A percentile compares a stretch with the other conserved stretches of the same genome.
Evolutionary conservation across 2,113 vertebrate species (phyloP).

Genomic region (Charina bottae): DNA sequence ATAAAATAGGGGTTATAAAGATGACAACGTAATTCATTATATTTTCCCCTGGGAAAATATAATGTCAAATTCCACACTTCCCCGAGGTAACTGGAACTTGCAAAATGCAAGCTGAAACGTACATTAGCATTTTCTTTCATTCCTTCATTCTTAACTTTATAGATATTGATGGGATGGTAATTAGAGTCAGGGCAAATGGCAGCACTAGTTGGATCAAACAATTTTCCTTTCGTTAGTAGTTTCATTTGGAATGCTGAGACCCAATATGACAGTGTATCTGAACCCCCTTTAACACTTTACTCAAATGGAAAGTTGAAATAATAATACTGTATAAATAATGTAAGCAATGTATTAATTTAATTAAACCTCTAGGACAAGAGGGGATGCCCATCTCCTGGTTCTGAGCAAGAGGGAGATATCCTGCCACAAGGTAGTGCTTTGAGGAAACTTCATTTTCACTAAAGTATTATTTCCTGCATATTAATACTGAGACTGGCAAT

Average conservation of each 20-base stretch:
- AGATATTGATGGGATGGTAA: conserved; percentile 5
- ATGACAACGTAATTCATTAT: neutral
- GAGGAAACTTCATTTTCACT: neutral
- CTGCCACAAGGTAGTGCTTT: neutral
- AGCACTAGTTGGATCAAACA: conserved; percentile 15
- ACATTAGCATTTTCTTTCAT: conserved; percentile 4
- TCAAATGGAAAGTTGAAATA: conserved; percentile 27
- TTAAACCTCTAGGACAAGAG: conserved; percentile 1
- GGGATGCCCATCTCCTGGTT: neutral
- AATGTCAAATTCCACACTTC: neutral
- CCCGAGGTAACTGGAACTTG: neutral
- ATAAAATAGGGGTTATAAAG: neutral
- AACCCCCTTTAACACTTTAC: conserved; percentile 20
- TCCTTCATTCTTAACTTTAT: conserved; percentile 34
- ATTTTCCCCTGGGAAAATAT: neutral
- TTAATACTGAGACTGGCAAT: neutral
- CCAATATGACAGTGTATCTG: neutral
- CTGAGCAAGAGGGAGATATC: conserved; percentile 14
- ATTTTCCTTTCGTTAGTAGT: conserved; percentile 4
- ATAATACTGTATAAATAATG: conserved; percentile 24
- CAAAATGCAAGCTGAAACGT: conserved; percentile 8
- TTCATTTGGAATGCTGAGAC: conserved; percentile 21
- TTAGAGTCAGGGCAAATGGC: conserved; percentile 36
- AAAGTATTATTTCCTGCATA: neutral
- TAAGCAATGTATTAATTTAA: conserved; percentile 30